These are phyloP conservation scores for Setophaga kirtlandii DNA, from an alignment of 2,113 vertebrate species.

Conservation along the genomic window DNA sequence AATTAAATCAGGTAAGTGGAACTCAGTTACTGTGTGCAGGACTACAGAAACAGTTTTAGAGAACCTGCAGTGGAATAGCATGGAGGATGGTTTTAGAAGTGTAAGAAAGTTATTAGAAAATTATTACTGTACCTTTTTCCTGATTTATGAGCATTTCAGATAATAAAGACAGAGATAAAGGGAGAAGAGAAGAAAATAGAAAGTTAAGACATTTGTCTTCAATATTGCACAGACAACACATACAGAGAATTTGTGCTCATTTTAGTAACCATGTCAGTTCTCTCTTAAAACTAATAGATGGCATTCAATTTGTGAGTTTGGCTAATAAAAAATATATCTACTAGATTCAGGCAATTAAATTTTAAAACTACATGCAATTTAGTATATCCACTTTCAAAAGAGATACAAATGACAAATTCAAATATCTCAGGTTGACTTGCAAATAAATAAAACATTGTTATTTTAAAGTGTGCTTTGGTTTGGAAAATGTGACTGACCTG, in stretches of 20 bases:
- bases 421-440: conserved; percentile 66
- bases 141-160: conserved; percentile 71
- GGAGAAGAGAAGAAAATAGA: conserved; percentile 65
- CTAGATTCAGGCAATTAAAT: conserved; percentile 14
- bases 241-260: background rate
- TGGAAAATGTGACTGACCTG: conserved; percentile 79
- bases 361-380: conserved; percentile 26
- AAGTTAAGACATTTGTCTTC: conserved; percentile 50
- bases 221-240: conserved; percentile 36
- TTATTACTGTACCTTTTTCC: conserved; percentile 73
- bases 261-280: background rate
- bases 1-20: background rate
- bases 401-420: conserved; percentile 64
- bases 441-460: conserved; percentile 81
- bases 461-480: conserved; percentile 76
- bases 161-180: conserved; percentile 51
- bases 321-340: background rate
- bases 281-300: background rate
- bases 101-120: conserved; percentile 62
- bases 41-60: background rate
- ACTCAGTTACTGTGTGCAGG: background rate
- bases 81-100: background rate
- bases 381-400: conserved; percentile 26
- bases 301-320: background rate
- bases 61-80: background rate